These are phyloP conservation scores for Microtus montanus DNA, from an alignment of 2,113 vertebrate species.

Conservation along the genomic window DNA sequence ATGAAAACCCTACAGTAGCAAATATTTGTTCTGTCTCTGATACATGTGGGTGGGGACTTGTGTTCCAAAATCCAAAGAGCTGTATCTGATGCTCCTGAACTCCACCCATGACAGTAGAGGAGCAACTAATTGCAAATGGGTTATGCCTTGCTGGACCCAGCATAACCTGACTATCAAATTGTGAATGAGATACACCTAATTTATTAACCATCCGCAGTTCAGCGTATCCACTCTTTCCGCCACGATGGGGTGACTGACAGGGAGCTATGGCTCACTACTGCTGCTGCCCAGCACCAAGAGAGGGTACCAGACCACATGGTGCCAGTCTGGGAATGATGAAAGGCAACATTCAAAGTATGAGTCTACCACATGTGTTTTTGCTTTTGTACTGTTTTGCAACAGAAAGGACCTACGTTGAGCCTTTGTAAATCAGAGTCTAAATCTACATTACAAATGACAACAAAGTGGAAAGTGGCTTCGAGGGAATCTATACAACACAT, in stretches of 20 bases:
- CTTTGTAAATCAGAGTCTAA: background rate
- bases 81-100: fast-evolving
- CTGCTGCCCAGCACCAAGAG: background rate
- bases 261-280: background rate
- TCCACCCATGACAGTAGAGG: too few species aligned
- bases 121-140: background rate
- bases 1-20: background rate
- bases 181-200: too few species aligned
- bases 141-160: background rate
- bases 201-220: too few species aligned
- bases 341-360: background rate
- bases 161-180: background rate
- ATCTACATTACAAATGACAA: background rate
- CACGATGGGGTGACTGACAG: background rate
- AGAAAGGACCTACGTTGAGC: background rate
- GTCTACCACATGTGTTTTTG: background rate
- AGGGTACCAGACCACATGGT: background rate
- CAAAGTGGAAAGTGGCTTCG: fast-evolving
- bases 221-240: background rate
- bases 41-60: background rate
- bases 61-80: background rate
- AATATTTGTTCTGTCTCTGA: background rate
- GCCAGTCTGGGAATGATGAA: background rate
- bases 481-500: background rate
- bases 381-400: background rate